These are phyloP conservation scores for Heliconius ismenius DNA, from an alignment of 2,888 invertebrate genomes.

Conservation along the genomic window DNA sequence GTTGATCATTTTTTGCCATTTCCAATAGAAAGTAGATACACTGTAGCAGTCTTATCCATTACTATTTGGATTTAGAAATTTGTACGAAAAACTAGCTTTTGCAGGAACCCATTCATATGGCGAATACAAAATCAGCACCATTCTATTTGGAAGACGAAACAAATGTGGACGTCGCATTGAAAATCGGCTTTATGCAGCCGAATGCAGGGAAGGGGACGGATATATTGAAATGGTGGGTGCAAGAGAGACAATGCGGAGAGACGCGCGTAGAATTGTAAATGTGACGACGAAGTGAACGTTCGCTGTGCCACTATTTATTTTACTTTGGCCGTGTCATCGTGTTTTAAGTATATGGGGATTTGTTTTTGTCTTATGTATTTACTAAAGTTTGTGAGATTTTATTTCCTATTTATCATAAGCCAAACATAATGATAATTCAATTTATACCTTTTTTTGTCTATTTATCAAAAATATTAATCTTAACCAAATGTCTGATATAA, in stretches of 20 bases:
- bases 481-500: too few species aligned
- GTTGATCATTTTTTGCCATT: not conserved
- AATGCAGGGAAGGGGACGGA: slow-evolving; percentile 56
- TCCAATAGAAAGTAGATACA: not conserved
- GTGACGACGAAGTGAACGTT: slow-evolving; percentile 47
- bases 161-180: slow-evolving; percentile 63
- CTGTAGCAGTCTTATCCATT: not conserved
- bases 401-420: too few species aligned
- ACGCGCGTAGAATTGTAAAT: slow-evolving; percentile 75
- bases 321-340: slow-evolving; percentile 45
- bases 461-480: too few species aligned
- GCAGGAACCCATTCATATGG: slow-evolving; percentile 49
- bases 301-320: slow-evolving; percentile 42
- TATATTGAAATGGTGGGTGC: slow-evolving; percentile 41
- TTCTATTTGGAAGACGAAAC: slow-evolving; percentile 63
- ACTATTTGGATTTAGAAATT: slow-evolving; percentile 29
- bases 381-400: not conserved
- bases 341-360: slow-evolving; percentile 4
- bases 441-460: too few species aligned
- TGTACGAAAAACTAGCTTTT: slow-evolving; percentile 32
- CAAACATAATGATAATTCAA: too few species aligned
- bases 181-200: slow-evolving; percentile 72
- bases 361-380: not conserved
- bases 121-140: slow-evolving; percentile 65
- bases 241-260: slow-evolving; percentile 71